phyloP scores from a whole-genome alignment of 2,888 invertebrate species.

The Callimorpha dominula region DNA sequence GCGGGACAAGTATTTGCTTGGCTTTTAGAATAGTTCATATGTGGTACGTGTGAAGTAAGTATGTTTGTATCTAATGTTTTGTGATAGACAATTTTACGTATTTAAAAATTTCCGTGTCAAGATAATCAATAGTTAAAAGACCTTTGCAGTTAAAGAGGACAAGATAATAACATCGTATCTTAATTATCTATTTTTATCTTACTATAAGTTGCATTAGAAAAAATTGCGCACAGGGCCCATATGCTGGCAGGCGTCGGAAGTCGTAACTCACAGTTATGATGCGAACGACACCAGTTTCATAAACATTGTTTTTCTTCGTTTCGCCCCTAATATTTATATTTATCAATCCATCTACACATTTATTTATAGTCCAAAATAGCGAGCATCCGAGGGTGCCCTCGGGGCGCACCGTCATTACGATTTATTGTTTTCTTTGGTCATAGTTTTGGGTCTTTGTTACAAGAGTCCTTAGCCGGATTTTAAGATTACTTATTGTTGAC shows the following conservation, averaged over 20 bases:
- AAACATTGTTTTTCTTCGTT: constrained; percentile 87
- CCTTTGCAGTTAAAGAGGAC: background rate
- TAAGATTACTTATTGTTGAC: constrained; percentile 68
- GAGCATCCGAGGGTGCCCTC: constrained; percentile 83
- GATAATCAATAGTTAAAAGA: background rate
- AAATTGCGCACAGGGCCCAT: constrained; percentile 81
- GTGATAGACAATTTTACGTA: background rate
- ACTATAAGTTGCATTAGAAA: constrained; percentile 66
- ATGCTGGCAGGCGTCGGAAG: constrained; percentile 84
- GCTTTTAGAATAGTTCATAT: no score
- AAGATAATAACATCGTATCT: background rate
- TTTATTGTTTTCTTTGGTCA: constrained; percentile 86
- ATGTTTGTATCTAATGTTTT: background rate
- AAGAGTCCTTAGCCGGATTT: constrained; percentile 71
- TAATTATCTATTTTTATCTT: constrained; percentile 66
- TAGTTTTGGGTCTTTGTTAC: constrained; percentile 72
- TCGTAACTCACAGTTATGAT: constrained; percentile 87
- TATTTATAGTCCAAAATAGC: constrained; percentile 86
- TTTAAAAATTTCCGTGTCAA: background rate
- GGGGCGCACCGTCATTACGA: constrained; percentile 82
- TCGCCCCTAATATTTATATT: constrained; percentile 87
- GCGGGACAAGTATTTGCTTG: no score
- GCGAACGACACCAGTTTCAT: constrained; percentile 86
- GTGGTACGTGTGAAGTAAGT: no score
- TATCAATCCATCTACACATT: constrained; percentile 87